phyloP scores from a whole-genome alignment of 2,888 invertebrate genomes.

The Ellobium chinense region DNA sequence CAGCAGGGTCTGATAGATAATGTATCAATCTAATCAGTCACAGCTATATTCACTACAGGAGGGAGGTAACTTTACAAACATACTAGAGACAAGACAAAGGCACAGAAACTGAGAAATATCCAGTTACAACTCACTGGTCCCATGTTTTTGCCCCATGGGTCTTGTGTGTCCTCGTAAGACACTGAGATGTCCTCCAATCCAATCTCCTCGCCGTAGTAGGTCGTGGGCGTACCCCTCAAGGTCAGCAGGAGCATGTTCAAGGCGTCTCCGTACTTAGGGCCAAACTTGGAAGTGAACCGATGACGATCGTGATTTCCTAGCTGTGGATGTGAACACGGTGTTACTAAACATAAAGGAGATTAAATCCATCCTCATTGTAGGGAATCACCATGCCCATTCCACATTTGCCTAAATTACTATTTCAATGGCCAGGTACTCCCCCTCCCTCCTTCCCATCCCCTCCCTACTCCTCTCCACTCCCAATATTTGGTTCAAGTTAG shows the following conservation, averaged over 20 bases:
- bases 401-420: not conserved
- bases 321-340: conserved; percentile 36
- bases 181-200: conserved; percentile 85
- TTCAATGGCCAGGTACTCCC: not conserved
- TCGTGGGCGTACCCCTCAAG: conserved; percentile 91
- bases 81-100: too few relatives aligned
- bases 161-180: conserved; percentile 64
- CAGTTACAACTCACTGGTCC: conserved; percentile 44
- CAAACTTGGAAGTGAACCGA: conserved; percentile 82
- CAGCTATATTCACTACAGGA: too few relatives aligned
- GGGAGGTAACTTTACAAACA: too few relatives aligned
- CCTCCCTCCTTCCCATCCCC: too few relatives aligned
- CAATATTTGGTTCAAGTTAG: too few relatives aligned
- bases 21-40: too few relatives aligned
- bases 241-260: conserved; percentile 90
- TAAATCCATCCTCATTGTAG: not conserved
- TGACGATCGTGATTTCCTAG: conserved; percentile 70
- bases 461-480: not conserved
- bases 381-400: not conserved
- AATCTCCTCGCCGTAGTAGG: conserved; percentile 94
- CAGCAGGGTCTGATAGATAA: too few relatives aligned
- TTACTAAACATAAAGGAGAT: not conserved
- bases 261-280: conserved; percentile 84
- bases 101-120: too few relatives aligned
- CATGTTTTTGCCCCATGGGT: conserved; percentile 49